These are phyloP conservation scores for Galago senegalensis DNA, from an alignment of 2,797 vertebrate genomes.

Conservation along the genomic window DNA sequence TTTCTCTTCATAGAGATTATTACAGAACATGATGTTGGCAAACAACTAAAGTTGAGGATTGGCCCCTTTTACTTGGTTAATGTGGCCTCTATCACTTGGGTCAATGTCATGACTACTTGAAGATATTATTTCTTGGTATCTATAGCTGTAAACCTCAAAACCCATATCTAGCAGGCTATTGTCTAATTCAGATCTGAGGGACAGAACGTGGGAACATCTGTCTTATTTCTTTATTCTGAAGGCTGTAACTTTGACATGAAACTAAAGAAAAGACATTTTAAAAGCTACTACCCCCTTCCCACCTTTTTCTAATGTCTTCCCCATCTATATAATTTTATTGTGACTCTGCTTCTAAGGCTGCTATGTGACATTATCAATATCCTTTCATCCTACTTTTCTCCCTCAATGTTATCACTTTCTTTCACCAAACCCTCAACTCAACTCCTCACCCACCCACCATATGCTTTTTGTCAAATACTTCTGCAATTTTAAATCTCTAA, in stretches of 20 bases:
- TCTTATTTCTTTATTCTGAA: background rate
- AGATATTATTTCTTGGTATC: background rate
- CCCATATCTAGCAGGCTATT: background rate
- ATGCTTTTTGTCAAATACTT: background rate
- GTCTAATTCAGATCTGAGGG: background rate
- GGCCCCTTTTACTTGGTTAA: background rate
- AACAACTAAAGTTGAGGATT: background rate
- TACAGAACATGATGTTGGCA: background rate
- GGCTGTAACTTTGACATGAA: background rate
- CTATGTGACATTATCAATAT: background rate
- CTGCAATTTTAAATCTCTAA: background rate
- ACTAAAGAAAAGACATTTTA: background rate
- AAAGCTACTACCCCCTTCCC: background rate
- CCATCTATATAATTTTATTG: background rate
- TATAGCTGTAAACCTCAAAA: background rate
- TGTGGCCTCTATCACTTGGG: background rate
- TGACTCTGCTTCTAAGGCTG: background rate
- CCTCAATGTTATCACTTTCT: background rate
- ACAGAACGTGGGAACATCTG: background rate
- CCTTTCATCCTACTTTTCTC: background rate
- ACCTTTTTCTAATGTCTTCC: background rate
- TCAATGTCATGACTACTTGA: background rate
- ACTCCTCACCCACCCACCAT: fast-evolving
- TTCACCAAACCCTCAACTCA: background rate
- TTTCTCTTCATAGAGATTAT: background rate